phyloP scores from a whole-genome alignment of 2,797 vertebrate genomes.

The Petrocephalus schoutedeni region DNA sequence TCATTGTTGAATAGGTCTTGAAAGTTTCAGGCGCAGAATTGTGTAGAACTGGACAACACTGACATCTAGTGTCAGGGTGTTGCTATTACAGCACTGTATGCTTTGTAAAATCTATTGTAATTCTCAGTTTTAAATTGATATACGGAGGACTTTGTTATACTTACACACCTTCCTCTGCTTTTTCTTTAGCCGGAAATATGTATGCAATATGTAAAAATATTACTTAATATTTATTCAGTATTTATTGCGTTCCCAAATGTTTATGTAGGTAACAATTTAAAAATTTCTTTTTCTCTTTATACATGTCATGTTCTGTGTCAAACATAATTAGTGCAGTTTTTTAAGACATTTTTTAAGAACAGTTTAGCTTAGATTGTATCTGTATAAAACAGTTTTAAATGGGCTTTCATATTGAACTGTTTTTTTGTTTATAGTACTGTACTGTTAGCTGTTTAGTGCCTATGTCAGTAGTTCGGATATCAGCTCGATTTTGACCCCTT shows the following conservation, averaged over 20 bases:
- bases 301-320: neutral
- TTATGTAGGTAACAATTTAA: neutral
- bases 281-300: neutral
- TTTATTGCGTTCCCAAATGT: neutral
- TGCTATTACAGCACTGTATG: neutral
- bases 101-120: slow-evolving; percentile 4
- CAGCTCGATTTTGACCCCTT: neutral
- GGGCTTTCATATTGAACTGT: neutral
- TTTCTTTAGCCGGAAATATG: neutral
- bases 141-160: neutral
- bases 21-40: slow-evolving; percentile 73
- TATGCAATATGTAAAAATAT: neutral
- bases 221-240: neutral
- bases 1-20: slow-evolving; percentile 52
- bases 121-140: neutral
- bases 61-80: slow-evolving; percentile 59
- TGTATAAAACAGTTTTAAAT: neutral
- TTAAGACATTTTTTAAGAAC: neutral
- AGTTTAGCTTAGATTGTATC: too few species aligned
- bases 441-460: neutral
- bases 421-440: neutral
- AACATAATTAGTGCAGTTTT: neutral
- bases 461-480: neutral
- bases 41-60: slow-evolving; percentile 58
- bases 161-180: neutral